These are phyloP conservation scores for Sebastes steindachneri DNA, from an alignment of 2,797 vertebrate species.

Conservation along the genomic window DNA sequence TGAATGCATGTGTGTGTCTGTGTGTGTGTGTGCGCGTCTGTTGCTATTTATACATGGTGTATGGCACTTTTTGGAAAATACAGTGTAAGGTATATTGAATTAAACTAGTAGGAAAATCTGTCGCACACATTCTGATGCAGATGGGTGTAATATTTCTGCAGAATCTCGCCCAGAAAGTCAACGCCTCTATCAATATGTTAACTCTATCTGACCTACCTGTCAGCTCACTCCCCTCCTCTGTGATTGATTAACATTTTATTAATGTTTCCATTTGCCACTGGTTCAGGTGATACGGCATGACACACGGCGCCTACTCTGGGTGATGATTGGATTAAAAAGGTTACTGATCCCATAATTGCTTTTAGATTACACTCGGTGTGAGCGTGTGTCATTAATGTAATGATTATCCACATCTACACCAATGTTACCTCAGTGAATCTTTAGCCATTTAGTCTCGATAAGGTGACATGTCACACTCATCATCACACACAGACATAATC, in stretches of 20 bases:
- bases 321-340: slow-evolving; percentile 80
- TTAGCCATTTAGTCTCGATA: slow-evolving; percentile 64
- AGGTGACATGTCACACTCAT: slow-evolving; percentile 68
- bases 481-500: slow-evolving; percentile 46
- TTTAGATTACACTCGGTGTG: slow-evolving; percentile 77
- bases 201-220: slow-evolving; percentile 59
- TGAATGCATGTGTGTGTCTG: slow-evolving; percentile 21
- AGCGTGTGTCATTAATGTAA: slow-evolving; percentile 76
- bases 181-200: slow-evolving; percentile 47
- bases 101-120: slow-evolving; percentile 52
- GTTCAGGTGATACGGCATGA: slow-evolving; percentile 68
- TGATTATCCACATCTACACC: slow-evolving; percentile 72
- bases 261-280: slow-evolving; percentile 69
- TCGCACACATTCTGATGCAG: slow-evolving; percentile 15
- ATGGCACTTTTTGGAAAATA: slow-evolving; percentile 58
- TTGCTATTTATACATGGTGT: slow-evolving; percentile 49
- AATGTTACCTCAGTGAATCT: slow-evolving; percentile 71
- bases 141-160: slow-evolving; percentile 28
- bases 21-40: not conserved
- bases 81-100: slow-evolving; percentile 44
- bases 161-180: slow-evolving; percentile 31
- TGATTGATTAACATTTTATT: slow-evolving; percentile 82
- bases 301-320: slow-evolving; percentile 56
- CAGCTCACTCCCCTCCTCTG: slow-evolving; percentile 42
- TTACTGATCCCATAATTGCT: slow-evolving; percentile 80